Conservation (phyloP, 2,113 vertebrate genomes). For the Lathamus discolor region DNA sequence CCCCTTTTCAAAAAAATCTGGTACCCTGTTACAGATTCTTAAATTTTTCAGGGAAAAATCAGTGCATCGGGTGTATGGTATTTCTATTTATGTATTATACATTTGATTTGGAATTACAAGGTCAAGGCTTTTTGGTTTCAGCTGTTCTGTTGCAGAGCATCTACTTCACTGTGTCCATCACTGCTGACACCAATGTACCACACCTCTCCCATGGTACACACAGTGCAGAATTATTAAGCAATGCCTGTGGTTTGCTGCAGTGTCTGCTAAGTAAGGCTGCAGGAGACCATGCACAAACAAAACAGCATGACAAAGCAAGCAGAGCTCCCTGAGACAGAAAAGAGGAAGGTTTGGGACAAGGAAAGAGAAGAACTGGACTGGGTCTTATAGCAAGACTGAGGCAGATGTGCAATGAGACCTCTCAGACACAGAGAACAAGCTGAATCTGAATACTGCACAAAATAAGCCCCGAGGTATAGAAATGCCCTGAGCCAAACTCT, state of each 20-base stretch:
- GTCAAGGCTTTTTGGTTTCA: not conserved
- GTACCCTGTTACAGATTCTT: not conserved
- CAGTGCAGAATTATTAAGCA: not conserved
- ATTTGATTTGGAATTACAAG: not conserved
- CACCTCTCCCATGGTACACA: not conserved
- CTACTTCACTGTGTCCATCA: not conserved
- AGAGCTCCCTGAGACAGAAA: not conserved
- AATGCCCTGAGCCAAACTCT: not conserved
- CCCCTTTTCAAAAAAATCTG: not conserved
- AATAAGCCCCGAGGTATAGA: not conserved
- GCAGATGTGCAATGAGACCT: not conserved
- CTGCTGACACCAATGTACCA: not conserved
- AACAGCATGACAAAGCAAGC: not conserved
- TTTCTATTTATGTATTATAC: not conserved
- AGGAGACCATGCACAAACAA: not conserved
- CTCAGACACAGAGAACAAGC: not conserved
- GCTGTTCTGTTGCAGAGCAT: not conserved
- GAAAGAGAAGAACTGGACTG: not conserved
- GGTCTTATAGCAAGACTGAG: not conserved
- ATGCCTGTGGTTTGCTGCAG: not conserved
- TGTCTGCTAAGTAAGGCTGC: not conserved
- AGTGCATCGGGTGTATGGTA: not conserved
- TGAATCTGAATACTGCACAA: not conserved
- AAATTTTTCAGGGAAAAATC: not conserved
- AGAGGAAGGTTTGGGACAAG: not conserved